phyloP scores from a whole-genome alignment of 2,113 vertebrate species.

The Platysternon megacephalum region DNA sequence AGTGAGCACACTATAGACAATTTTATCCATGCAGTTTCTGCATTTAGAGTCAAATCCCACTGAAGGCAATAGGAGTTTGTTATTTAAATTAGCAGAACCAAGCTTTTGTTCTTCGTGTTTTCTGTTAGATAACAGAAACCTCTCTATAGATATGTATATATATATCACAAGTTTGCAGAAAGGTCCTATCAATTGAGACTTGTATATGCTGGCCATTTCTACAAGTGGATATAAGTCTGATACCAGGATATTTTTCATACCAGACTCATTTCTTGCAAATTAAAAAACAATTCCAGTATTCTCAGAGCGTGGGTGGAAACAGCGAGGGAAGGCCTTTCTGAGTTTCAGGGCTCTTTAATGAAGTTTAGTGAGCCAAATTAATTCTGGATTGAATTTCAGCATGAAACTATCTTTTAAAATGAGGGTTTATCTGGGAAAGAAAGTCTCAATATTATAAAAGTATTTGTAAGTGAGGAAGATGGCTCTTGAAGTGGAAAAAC shows the following conservation, averaged over 20 bases:
- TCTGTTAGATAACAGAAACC: background rate
- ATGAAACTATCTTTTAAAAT: background rate
- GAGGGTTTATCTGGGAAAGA: slow-evolving; percentile 26
- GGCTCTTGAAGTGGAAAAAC: background rate
- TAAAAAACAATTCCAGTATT: background rate
- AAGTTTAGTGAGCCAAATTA: background rate
- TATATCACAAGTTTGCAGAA: background rate
- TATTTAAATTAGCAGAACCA: background rate
- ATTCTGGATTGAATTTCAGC: background rate
- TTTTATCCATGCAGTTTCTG: background rate
- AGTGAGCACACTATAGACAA: background rate
- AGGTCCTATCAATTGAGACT: background rate
- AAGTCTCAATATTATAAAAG: background rate
- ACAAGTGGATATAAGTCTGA: too few species aligned
- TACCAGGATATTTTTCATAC: background rate
- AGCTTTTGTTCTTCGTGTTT: background rate
- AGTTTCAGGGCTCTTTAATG: background rate
- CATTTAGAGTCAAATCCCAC: background rate
- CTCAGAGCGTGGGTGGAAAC: background rate
- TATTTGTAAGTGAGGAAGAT: background rate
- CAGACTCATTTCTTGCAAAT: background rate
- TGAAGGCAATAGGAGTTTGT: too few species aligned
- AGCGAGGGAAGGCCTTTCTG: background rate
- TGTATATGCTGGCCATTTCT: background rate
- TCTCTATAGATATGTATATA: background rate